Evolutionary conservation across 2,113 vertebrate species (phyloP).

Genomic region (Tetrax tetrax): DNA sequence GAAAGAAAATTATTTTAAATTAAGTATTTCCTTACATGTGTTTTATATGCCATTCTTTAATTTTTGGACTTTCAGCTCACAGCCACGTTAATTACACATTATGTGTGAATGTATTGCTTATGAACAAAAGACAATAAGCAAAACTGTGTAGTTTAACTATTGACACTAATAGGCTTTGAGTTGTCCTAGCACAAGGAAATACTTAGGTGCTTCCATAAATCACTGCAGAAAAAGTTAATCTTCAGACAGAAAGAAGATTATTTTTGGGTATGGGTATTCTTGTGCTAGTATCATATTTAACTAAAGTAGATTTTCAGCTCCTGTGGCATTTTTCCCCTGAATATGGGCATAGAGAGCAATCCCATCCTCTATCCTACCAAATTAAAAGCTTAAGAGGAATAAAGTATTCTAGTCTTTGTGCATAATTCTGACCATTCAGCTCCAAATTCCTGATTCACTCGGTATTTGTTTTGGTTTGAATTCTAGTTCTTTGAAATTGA

Average conservation of each 20-base stretch:
- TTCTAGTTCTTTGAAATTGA: not conserved
- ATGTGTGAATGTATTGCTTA: not conserved
- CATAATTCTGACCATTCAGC: no score
- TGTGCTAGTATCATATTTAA: not conserved
- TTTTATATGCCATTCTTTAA: not conserved
- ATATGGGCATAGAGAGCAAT: not conserved
- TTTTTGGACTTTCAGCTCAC: not conserved
- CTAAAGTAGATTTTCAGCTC: not conserved
- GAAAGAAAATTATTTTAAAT: not conserved
- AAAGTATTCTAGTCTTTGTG: not conserved
- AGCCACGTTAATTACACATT: not conserved
- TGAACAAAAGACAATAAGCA: not conserved
- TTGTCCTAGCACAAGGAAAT: not conserved
- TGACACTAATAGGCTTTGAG: not conserved
- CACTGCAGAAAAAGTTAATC: not conserved
- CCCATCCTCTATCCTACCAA: not conserved
- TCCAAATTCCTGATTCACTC: not conserved
- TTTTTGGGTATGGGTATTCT: not conserved
- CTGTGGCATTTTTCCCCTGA: not conserved
- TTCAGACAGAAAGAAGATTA: not conserved
- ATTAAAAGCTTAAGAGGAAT: not conserved
- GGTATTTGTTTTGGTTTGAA: not conserved
- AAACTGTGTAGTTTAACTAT: not conserved
- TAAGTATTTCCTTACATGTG: not conserved
- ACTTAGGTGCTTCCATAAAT: not conserved